These are phyloP conservation scores for Drosophila suboccidentalis DNA, from an alignment of 2,888 invertebrate genomes.

Conservation along the genomic window DNA sequence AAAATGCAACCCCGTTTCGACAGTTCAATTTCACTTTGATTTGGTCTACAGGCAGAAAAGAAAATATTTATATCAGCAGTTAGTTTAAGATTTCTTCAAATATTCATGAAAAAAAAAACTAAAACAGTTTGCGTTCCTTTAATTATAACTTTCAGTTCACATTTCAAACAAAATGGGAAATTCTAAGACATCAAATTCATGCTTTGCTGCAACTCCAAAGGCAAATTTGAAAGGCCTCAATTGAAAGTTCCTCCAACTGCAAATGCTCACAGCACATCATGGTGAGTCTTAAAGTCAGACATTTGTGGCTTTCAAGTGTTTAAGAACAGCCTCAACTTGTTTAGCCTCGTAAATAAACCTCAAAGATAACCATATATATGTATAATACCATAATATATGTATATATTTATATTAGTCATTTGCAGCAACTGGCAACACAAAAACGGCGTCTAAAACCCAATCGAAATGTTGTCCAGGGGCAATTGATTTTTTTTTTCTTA, in stretches of 20 bases:
- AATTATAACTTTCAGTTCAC: not conserved
- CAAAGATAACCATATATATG: conserved; percentile 8
- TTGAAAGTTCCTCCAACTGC: not conserved
- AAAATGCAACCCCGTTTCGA: not conserved
- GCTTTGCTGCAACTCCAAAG: conserved; percentile 20
- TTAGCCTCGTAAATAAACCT: not conserved
- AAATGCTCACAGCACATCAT: not conserved
- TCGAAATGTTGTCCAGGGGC: conserved; percentile 56
- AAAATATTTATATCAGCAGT: not conserved
- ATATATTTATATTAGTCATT: not conserved
- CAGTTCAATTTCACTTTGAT: not conserved
- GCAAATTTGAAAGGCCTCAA: not conserved
- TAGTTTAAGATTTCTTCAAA: not conserved
- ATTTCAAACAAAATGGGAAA: not conserved
- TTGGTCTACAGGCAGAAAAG: not conserved
- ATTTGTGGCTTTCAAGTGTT: not conserved
- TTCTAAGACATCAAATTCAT: conserved; percentile 8
- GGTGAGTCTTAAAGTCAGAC: conserved; percentile 8
- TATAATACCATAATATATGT: not conserved
- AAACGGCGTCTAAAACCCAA: conserved; percentile 6
- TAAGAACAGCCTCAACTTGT: not conserved
- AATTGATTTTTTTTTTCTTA: conserved; percentile 72
- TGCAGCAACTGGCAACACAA: conserved; percentile 1
- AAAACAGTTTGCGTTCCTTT: not conserved
- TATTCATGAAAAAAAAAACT: not conserved